Conservation (phyloP, 2,888 invertebrate species). For the Chrysolina oricalcia region DNA sequence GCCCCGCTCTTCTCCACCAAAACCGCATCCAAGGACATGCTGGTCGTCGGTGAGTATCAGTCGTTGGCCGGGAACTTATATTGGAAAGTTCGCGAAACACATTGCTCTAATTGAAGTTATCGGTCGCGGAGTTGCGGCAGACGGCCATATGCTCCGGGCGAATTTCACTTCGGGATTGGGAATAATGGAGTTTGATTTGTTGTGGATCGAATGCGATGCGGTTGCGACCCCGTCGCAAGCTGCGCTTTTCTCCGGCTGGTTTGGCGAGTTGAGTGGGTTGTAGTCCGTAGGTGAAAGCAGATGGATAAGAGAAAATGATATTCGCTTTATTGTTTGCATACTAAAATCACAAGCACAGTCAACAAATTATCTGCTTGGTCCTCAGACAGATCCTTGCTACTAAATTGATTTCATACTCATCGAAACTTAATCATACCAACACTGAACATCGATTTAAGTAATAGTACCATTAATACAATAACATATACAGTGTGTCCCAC, state of each 20-base stretch:
- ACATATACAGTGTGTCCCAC: too few relatives aligned
- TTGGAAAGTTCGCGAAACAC: slow-evolving; percentile 30
- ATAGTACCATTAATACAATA: too few relatives aligned
- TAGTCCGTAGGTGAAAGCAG: neutral
- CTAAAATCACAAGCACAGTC: too few relatives aligned
- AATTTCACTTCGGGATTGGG: neutral
- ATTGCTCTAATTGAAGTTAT: slow-evolving; percentile 38
- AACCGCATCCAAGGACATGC: slow-evolving; percentile 79
- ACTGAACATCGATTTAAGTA: too few relatives aligned
- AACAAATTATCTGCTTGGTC: too few relatives aligned
- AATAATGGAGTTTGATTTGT: slow-evolving; percentile 29
- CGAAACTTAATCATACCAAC: too few relatives aligned
- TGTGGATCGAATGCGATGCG: slow-evolving; percentile 5
- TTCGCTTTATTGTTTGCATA: too few relatives aligned
- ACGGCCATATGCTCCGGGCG: slow-evolving; percentile 9
- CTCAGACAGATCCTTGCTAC: too few relatives aligned
- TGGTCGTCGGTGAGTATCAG: slow-evolving; percentile 82
- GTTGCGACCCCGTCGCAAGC: neutral
- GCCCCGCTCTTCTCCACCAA: slow-evolving; percentile 82
- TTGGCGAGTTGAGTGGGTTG: neutral
- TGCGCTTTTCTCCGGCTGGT: neutral
- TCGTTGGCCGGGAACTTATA: slow-evolving; percentile 27
- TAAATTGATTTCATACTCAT: too few relatives aligned
- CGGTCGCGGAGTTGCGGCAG: slow-evolving; percentile 27
- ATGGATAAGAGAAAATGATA: neutral